These are phyloP conservation scores for Argyrosomus japonicus DNA, from an alignment of 2,113 vertebrate genomes.

Conservation along the genomic window DNA sequence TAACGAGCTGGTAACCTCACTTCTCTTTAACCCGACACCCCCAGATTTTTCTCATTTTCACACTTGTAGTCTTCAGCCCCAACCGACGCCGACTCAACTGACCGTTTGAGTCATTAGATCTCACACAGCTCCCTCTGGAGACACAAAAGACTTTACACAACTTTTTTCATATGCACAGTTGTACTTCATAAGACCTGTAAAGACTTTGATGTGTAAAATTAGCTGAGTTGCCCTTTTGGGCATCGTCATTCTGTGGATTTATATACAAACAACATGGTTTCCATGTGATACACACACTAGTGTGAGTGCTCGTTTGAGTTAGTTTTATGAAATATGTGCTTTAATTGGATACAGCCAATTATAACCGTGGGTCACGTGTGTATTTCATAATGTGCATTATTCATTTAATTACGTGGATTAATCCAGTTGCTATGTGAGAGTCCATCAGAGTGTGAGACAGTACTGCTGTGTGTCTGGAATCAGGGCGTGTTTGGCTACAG, in stretches of 20 bases:
- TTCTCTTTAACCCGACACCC: no score
- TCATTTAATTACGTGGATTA: conserved; percentile 35
- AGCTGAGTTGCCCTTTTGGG: no score
- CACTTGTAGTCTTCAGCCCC: no score
- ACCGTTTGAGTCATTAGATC: neutral
- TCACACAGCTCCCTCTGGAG: neutral
- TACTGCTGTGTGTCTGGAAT: conserved; percentile 55
- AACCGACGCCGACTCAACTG: no score
- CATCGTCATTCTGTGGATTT: neutral
- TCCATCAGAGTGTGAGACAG: conserved; percentile 50
- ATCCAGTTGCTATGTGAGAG: conserved; percentile 46
- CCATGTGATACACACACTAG: neutral
- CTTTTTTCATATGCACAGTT: neutral
- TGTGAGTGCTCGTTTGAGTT: neutral
- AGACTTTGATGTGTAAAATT: no score
- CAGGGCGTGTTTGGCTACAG: conserved; percentile 66
- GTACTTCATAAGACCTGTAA: no score
- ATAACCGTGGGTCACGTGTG: neutral
- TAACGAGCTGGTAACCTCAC: neutral
- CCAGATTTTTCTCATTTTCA: no score
- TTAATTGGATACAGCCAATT: neutral
- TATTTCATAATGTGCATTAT: conserved; percentile 4
- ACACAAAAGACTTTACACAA: neutral
- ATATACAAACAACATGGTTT: neutral
- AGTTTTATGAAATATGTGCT: neutral